Percentiles rank a stretch among this genome's conserved stretches.
Conservation (phyloP, 2,888 invertebrate genomes). For the Chaitophorus viminalis region DNA sequence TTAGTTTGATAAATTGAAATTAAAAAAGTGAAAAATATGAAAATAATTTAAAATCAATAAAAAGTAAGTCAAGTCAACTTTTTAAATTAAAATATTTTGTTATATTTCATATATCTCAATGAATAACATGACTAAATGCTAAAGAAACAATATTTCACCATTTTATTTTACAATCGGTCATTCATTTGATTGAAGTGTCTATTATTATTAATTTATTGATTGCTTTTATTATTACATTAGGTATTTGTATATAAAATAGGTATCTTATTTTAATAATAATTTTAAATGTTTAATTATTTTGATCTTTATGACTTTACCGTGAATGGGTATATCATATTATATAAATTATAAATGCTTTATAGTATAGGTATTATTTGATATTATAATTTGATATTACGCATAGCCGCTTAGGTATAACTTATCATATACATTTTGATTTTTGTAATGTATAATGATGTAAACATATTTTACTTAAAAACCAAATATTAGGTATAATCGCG, state of each 20-base stretch:
- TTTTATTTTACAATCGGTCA: background rate
- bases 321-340: background rate
- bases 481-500: background rate
- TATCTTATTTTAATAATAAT: background rate
- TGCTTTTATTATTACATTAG: background rate
- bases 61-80: too few species aligned
- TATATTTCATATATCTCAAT: too few species aligned
- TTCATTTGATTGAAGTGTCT: background rate
- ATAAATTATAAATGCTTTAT: background rate
- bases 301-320: background rate
- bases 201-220: background rate
- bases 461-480: background rate
- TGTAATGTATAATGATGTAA: background rate
- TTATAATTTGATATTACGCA: background rate
- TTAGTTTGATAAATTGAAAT: too few species aligned
- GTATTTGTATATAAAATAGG: background rate
- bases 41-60: too few species aligned
- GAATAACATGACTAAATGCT: too few species aligned
- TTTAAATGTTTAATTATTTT: background rate
- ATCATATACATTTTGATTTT: background rate
- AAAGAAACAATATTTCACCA: too few species aligned
- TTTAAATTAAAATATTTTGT: too few species aligned
- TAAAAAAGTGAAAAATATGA: too few species aligned
- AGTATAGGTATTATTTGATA: background rate
- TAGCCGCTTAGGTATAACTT: background rate